These are phyloP conservation scores for Dryadula phaetusa DNA, from an alignment of 2,888 invertebrate species.

Conservation along the genomic window DNA sequence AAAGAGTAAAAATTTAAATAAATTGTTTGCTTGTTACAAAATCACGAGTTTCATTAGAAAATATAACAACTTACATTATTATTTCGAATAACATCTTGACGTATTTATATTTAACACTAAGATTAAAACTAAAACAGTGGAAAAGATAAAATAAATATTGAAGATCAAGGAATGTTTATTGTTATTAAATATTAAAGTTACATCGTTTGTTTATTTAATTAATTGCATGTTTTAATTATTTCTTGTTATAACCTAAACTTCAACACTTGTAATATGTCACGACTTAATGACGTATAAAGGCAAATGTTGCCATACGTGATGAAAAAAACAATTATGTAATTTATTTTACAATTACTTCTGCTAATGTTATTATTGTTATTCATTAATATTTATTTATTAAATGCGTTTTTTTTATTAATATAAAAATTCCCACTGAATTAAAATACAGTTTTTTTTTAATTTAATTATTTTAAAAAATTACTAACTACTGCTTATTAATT, in stretches of 20 bases:
- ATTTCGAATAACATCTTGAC: conserved; percentile 41
- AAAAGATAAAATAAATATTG: conserved; percentile 29
- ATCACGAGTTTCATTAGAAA: conserved; percentile 8
- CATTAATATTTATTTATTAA: too few species aligned
- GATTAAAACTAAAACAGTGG: neutral
- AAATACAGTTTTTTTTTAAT: too few species aligned
- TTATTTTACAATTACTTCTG: too few species aligned
- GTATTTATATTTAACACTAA: conserved; percentile 25
- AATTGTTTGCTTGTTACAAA: neutral
- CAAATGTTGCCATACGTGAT: conserved; percentile 15
- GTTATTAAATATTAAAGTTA: conserved; percentile 14
- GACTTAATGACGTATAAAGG: neutral
- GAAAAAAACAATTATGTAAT: too few species aligned
- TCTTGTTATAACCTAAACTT: conserved; percentile 12
- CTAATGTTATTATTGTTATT: too few species aligned
- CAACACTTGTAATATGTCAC: neutral
- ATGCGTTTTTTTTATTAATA: too few species aligned
- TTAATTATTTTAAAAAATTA: too few species aligned
- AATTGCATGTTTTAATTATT: conserved; percentile 20
- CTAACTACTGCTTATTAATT: too few species aligned
- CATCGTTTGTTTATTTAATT: conserved; percentile 31
- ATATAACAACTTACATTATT: conserved; percentile 37
- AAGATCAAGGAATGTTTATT: conserved; percentile 12
- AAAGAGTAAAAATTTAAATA: neutral
- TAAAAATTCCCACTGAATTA: too few species aligned